Conservation (phyloP, 2,888 invertebrate species). For the Apamea sordens region DNA sequence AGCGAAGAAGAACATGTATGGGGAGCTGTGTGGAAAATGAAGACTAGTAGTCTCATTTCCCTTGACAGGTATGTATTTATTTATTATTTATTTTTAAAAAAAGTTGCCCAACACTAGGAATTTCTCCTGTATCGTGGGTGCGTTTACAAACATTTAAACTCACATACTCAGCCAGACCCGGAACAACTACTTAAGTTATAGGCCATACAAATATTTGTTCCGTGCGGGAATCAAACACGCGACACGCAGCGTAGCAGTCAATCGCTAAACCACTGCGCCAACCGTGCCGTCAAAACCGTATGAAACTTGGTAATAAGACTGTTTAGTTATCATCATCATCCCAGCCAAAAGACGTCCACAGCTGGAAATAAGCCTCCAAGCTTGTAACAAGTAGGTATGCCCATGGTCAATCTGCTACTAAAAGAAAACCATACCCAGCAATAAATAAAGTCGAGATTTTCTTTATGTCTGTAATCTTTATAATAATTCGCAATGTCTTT, state of each 20-base stretch:
- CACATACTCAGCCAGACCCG: no score
- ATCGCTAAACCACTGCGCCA: no score
- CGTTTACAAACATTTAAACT: no score
- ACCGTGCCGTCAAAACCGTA: no score
- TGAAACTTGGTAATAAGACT: background rate
- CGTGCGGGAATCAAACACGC: no score
- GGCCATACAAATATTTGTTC: no score
- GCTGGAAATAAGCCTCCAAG: background rate
- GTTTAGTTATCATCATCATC: background rate
- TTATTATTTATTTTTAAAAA: no score
- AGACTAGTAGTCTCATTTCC: slow-evolving; percentile 20
- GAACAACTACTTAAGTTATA: no score
- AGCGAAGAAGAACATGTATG: slow-evolving; percentile 36
- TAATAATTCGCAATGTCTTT: background rate
- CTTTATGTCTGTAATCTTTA: background rate
- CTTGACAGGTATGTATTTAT: slow-evolving; percentile 41
- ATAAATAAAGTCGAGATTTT: no score
- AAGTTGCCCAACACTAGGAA: no score
- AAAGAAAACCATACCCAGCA: background rate
- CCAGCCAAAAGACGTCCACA: background rate
- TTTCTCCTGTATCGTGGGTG: no score
- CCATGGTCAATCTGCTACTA: background rate
- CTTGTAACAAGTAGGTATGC: background rate
- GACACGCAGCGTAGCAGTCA: no score
- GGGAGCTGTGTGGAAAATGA: slow-evolving; percentile 60